Percentiles rank a stretch among this genome's conserved stretches.
phyloP scores from a whole-genome alignment of 2,113 vertebrate species.

The Oncorhynchus keta region DNA sequence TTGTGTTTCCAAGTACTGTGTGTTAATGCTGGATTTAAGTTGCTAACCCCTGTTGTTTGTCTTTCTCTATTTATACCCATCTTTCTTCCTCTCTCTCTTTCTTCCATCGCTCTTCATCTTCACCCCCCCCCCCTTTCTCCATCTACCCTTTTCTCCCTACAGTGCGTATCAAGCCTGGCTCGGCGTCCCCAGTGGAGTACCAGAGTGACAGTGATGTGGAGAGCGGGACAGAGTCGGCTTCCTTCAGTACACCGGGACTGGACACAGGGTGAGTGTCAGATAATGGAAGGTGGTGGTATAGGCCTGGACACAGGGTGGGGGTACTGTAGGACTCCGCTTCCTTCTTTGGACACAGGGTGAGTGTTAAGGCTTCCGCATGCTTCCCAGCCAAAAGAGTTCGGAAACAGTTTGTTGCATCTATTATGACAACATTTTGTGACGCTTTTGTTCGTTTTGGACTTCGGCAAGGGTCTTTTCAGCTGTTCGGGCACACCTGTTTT shows the following conservation, averaged over 20 bases:
- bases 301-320: not conserved
- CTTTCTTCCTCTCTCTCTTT: not conserved
- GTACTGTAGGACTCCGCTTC: no score
- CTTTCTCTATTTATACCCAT: slow-evolving; percentile 5
- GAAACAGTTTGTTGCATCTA: no score
- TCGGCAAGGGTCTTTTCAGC: no score
- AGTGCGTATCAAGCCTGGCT: slow-evolving; percentile 79
- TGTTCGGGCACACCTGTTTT: no score
- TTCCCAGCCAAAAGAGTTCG: no score
- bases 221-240: slow-evolving; percentile 75
- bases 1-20: not conserved
- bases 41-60: slow-evolving; percentile 11
- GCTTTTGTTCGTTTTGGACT: no score
- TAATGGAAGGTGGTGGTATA: not conserved
- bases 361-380: no score
- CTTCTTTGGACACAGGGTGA: no score
- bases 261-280: slow-evolving; percentile 64
- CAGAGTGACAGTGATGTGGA: slow-evolving; percentile 78
- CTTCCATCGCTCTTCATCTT: not conserved
- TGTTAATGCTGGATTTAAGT: not conserved
- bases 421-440: no score
- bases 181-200: slow-evolving; percentile 76
- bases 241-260: slow-evolving; percentile 68
- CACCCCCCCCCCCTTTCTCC: not conserved
- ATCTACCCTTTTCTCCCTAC: not conserved